Evolutionary conservation across 1,140 invertebrate genomes (phyloP).

Genomic region (Drosophila funebris): DNA sequence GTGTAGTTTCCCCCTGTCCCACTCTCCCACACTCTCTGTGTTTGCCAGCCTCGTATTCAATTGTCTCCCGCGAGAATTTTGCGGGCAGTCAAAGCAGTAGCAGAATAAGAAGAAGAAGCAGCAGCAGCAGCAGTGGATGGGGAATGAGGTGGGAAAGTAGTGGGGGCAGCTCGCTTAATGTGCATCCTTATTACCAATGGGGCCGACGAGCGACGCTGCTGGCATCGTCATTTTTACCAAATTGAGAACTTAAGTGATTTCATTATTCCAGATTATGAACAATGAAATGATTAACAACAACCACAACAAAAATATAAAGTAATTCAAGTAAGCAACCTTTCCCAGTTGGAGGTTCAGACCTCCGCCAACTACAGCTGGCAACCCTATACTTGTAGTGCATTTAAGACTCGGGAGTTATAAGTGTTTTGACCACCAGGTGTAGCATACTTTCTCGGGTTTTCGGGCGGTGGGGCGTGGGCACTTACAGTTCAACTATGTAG

Average conservation of each 20-base stretch:
- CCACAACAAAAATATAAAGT: not conserved
- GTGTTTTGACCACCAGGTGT: slow-evolving; percentile 19
- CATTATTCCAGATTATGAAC: slow-evolving; percentile 81
- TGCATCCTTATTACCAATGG: slow-evolving; percentile 77
- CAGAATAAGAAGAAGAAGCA: not conserved
- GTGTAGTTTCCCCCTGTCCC: too few relatives aligned
- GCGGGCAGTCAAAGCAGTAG: slow-evolving; percentile 27
- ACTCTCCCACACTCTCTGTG: slow-evolving; percentile 3
- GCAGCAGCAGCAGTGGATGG: not conserved
- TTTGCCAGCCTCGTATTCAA: slow-evolving; percentile 62
- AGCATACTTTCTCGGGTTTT: slow-evolving; percentile 46
- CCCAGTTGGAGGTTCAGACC: too few relatives aligned
- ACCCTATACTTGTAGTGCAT: slow-evolving; percentile 19
- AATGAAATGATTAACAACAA: slow-evolving; percentile 73
- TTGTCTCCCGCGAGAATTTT: slow-evolving; percentile 74
- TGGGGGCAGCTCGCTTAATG: slow-evolving; percentile 63
- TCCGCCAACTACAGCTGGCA: too few relatives aligned
- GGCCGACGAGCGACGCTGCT: slow-evolving; percentile 59
- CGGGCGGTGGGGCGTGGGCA: too few relatives aligned
- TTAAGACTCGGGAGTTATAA: slow-evolving; percentile 43
- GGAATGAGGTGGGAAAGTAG: not conserved
- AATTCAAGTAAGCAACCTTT: not conserved
- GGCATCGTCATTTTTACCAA: slow-evolving; percentile 57
- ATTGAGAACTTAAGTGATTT: slow-evolving; percentile 82
- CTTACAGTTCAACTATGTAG: not conserved